These are phyloP conservation scores for Drosophila birchii DNA, from an alignment of 2,888 invertebrate species.

Conservation along the genomic window DNA sequence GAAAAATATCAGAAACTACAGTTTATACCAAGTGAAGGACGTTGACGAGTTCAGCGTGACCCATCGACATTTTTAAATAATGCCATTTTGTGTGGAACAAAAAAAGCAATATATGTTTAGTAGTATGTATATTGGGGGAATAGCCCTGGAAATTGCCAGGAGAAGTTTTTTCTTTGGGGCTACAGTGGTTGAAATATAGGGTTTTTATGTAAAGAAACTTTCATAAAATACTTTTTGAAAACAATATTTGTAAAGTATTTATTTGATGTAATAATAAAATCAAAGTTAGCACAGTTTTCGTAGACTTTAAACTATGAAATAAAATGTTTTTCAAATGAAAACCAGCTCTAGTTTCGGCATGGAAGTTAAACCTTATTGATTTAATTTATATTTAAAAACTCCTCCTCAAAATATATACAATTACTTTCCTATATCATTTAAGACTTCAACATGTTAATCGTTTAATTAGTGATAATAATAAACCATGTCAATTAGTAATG, in stretches of 20 bases:
- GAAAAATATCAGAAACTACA: constrained; percentile 3
- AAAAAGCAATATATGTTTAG: constrained; percentile 27
- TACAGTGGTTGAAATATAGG: constrained; percentile 11
- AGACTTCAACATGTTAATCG: background rate
- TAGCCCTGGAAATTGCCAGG: constrained; percentile 39
- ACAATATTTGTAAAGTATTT: too few species aligned
- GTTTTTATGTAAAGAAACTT: background rate
- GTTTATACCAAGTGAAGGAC: constrained; percentile 27
- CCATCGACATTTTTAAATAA: constrained; percentile 79
- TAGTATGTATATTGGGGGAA: constrained; percentile 12
- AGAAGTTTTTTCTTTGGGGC: constrained; percentile 16
- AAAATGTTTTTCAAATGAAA: too few species aligned
- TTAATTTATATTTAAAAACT: background rate
- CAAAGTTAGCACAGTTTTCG: too few species aligned
- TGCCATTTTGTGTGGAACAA: constrained; percentile 58
- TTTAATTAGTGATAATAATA: background rate
- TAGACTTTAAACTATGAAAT: too few species aligned
- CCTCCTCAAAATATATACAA: background rate
- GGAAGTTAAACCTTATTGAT: too few species aligned
- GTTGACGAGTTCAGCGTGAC: constrained; percentile 64
- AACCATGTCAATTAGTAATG: background rate
- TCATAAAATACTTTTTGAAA: too few species aligned
- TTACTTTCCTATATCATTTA: background rate
- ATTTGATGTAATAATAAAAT: too few species aligned
- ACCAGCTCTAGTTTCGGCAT: too few species aligned